phyloP scores from a whole-genome alignment of 2,797 vertebrate genomes.

The Vultur gryphus region DNA sequence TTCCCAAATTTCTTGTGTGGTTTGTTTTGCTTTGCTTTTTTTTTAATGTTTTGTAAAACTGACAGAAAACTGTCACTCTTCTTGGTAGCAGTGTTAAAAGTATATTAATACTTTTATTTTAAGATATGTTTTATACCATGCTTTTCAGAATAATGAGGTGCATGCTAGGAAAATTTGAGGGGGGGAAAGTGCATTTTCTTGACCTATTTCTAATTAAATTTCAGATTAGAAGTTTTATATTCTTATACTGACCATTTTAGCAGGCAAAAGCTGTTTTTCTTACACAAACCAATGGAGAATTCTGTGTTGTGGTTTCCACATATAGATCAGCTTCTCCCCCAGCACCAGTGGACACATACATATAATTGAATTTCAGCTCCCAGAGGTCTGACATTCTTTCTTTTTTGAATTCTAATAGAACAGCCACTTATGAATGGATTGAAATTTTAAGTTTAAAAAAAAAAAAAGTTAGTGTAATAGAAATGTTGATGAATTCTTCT shows the following conservation, averaged over 20 bases:
- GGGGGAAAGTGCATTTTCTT: background rate
- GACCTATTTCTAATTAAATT: background rate
- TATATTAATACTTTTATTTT: background rate
- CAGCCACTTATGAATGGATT: background rate
- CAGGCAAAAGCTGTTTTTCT: background rate
- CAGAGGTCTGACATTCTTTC: background rate
- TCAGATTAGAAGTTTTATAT: background rate
- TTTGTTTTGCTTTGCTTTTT: background rate
- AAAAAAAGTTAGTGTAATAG: background rate
- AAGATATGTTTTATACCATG: background rate
- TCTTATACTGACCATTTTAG: background rate
- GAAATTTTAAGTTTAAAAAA: background rate
- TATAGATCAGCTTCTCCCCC: background rate
- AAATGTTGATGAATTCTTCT: background rate
- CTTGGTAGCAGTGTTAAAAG: background rate
- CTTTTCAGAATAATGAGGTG: background rate
- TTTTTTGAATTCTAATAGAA: background rate
- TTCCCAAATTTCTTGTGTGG: background rate
- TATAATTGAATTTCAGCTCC: slow-evolving; percentile 44
- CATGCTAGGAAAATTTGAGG: background rate
- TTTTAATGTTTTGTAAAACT: background rate
- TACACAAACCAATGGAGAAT: background rate
- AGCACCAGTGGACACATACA: background rate
- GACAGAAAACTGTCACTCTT: background rate
- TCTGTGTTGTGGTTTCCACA: slow-evolving; percentile 1